Evolutionary conservation across 2,888 invertebrate species (phyloP), one percentile per base, ranked within the genome.

Genomic region (Blera fallax): DNA sequence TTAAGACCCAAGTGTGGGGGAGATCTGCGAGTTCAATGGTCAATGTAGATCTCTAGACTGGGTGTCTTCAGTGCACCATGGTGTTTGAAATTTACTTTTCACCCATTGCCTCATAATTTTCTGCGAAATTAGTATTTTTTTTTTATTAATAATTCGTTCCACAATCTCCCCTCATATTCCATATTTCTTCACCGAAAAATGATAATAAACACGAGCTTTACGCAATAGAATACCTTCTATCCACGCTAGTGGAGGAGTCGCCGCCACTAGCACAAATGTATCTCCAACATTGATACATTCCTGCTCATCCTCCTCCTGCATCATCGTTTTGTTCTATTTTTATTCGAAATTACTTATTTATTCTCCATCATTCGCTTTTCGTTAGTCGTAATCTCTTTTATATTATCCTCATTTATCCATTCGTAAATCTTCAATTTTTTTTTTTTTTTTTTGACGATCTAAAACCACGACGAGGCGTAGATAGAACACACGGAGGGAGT

Each of bases 391-490:
- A 83, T 83, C 65, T 65, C 34, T 72, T 58, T 60, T 60, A 56
- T 60, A 78, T 79, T 79, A 83, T 73, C 83, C 73, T 48, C 83
- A 83, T 83, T 78, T 73, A 67, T 73, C 43, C 83, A 83, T 78
- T 78, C 78, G 83, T 83, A 78, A 83, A 83, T 83, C 83, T 83
- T 73, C 37, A 40, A n/a, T n/a, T n/a, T n/a, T n/a, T n/a, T n/a
- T n/a, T n/a, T n/a, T n/a, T n/a, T n/a, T n/a, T 52, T 73, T 79
- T 79, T 60, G 52, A 73, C 54, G 79, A 73, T 62, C 48, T 43
- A 48, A 54, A 40, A 65, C 70, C 40, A 69, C 11, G 24, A 56
- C 2, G 50, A 73, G 52, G 43, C 62, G 73, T 43, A 29, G 11
- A 50, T 50, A 27, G 37, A 24, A 24, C 29, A 34, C 32, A 18